Conservation (phyloP, 2,113 vertebrate genomes). For the Rhabdornis inornatus region DNA sequence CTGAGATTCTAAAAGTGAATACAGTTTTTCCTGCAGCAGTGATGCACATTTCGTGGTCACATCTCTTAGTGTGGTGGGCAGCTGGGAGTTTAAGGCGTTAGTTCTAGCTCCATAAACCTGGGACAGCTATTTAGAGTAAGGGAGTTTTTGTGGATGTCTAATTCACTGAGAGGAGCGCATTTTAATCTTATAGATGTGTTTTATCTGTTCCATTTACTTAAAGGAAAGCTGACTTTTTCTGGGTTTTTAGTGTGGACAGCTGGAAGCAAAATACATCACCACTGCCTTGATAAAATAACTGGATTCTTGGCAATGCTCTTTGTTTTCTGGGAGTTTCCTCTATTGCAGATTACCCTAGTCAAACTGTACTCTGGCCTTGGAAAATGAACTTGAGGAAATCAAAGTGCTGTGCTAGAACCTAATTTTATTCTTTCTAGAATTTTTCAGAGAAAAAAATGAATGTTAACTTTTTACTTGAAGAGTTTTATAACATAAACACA, state of each 20-base stretch:
- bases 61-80: background rate
- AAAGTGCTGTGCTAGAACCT: background rate
- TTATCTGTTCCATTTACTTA: background rate
- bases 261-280: background rate
- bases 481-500: background rate
- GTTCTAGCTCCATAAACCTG: background rate
- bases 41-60: background rate
- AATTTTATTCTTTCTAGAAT: background rate
- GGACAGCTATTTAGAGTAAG: background rate
- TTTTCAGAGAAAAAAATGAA: background rate
- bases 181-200: background rate
- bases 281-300: background rate
- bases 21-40: background rate
- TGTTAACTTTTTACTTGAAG: background rate
- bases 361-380: slow-evolving; percentile 24
- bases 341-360: background rate
- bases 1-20: background rate
- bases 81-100: background rate
- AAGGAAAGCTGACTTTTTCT: background rate
- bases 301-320: slow-evolving; percentile 14
- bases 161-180: background rate
- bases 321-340: slow-evolving; percentile 47
- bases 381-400: background rate
- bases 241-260: background rate
- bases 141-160: background rate